Evolutionary conservation across 2,113 vertebrate species (phyloP).

Genomic region (Urocolius indicus): DNA sequence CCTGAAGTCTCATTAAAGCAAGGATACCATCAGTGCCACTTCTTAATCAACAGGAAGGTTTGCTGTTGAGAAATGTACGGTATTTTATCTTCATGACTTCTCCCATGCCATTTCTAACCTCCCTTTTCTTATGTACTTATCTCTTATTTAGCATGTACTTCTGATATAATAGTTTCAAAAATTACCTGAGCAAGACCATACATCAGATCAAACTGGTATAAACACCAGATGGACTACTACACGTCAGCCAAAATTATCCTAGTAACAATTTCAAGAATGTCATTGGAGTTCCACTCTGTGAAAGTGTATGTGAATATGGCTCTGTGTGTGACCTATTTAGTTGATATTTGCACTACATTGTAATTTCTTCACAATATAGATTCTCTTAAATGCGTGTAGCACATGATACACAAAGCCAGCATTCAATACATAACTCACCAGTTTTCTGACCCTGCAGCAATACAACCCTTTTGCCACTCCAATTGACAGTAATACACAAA

Average conservation of each 20-base stretch:
- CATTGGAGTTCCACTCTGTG: not conserved
- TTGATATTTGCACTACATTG: not conserved
- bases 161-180: not conserved
- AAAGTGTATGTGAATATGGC: not conserved
- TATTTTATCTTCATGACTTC: conserved; percentile 40
- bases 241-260: not conserved
- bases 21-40: conserved; percentile 17
- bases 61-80: conserved; percentile 8
- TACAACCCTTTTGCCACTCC: conserved; percentile 9
- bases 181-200: not conserved
- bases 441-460: conserved; percentile 35
- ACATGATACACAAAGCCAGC: not conserved
- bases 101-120: not conserved
- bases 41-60: conserved; percentile 29
- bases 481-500: conserved; percentile 22
- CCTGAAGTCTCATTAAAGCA: conserved; percentile 54
- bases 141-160: not conserved
- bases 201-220: not conserved
- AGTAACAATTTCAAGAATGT: not conserved
- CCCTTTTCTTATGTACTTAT: not conserved
- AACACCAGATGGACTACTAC: not conserved
- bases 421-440: not conserved
- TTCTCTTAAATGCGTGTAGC: not conserved
- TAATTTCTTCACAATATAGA: not conserved
- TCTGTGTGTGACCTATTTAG: not conserved